Evolutionary conservation across 2,888 invertebrate genomes (phyloP).

Genomic region (Chesias legatella): DNA sequence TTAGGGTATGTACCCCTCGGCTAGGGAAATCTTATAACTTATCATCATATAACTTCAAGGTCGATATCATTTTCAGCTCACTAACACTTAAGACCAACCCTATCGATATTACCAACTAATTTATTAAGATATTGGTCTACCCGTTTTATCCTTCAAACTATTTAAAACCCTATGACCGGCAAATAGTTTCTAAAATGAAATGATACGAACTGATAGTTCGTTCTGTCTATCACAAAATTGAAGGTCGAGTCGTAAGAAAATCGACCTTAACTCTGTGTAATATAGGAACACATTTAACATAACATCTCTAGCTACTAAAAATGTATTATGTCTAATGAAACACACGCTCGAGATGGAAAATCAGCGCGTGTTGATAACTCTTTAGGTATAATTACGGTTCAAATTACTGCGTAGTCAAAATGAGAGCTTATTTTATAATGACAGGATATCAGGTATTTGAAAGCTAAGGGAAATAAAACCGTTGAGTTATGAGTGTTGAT

Average conservation of each 20-base stretch:
- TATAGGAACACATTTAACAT: slow-evolving; percentile 2
- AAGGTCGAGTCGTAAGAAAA: not conserved
- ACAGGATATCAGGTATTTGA: too few species aligned
- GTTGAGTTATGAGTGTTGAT: too few species aligned
- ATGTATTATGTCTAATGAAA: slow-evolving; percentile 65
- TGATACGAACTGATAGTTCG: slow-evolving; percentile 1
- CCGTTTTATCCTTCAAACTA: slow-evolving; percentile 4
- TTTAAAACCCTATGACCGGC: slow-evolving; percentile 3
- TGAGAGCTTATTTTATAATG: slow-evolving; percentile 2
- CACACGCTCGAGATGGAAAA: slow-evolving; percentile 40
- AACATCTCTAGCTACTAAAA: slow-evolving; percentile 34
- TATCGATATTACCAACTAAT: slow-evolving; percentile 11
- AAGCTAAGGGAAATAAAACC: too few species aligned
- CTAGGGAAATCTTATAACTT: too few species aligned
- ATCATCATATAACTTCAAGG: too few species aligned
- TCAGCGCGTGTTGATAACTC: slow-evolving; percentile 28
- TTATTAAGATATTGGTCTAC: slow-evolving; percentile 14
- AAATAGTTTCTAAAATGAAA: not conserved
- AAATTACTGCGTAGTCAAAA: slow-evolving; percentile 6
- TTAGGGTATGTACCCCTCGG: too few species aligned
- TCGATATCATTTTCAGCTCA: too few species aligned
- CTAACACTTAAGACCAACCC: not conserved
- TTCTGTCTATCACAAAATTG: slow-evolving; percentile 3
- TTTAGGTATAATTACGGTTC: slow-evolving; percentile 14
- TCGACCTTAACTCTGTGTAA: not conserved